Evolutionary conservation across 2,797 vertebrate species (phyloP).

Genomic region (Telmatherina bonti): DNA sequence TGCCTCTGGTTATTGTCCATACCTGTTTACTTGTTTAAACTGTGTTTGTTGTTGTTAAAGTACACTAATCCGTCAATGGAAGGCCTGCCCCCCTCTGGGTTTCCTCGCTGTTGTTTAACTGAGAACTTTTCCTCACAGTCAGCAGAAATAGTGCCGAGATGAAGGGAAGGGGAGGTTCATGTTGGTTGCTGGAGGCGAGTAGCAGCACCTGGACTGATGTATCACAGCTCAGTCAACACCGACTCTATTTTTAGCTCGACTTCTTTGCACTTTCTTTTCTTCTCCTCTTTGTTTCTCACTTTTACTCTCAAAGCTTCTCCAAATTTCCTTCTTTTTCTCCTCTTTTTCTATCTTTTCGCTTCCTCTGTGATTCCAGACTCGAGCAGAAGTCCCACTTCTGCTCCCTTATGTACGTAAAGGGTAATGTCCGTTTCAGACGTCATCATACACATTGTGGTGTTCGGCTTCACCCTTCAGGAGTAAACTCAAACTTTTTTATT

Average conservation of each 20-base stretch:
- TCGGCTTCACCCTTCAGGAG: too few relatives aligned
- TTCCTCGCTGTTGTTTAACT: constrained; percentile 37
- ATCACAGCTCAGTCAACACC: constrained; percentile 25
- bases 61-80: constrained; percentile 40
- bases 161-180: background rate
- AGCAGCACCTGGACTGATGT: constrained; percentile 51
- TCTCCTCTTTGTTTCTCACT: accelerated
- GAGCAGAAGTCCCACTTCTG: too few relatives aligned
- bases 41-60: constrained; percentile 6
- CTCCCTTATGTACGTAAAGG: too few relatives aligned
- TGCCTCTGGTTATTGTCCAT: background rate
- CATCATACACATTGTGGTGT: too few relatives aligned
- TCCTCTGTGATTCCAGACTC: too few relatives aligned
- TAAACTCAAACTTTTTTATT: too few relatives aligned
- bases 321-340: background rate
- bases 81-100: constrained; percentile 30
- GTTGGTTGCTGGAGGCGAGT: constrained; percentile 32
- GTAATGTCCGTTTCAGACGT: too few relatives aligned
- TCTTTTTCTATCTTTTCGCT: too few relatives aligned
- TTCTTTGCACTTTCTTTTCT: background rate
- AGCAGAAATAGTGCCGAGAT: constrained; percentile 36
- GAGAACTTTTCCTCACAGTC: constrained; percentile 54
- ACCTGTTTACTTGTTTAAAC: constrained; percentile 6
- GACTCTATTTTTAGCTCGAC: constrained; percentile 22
- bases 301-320: background rate